These are phyloP conservation scores for Malurus leucopterus DNA, from an alignment of 2,797 vertebrate species.

Conservation along the genomic window DNA sequence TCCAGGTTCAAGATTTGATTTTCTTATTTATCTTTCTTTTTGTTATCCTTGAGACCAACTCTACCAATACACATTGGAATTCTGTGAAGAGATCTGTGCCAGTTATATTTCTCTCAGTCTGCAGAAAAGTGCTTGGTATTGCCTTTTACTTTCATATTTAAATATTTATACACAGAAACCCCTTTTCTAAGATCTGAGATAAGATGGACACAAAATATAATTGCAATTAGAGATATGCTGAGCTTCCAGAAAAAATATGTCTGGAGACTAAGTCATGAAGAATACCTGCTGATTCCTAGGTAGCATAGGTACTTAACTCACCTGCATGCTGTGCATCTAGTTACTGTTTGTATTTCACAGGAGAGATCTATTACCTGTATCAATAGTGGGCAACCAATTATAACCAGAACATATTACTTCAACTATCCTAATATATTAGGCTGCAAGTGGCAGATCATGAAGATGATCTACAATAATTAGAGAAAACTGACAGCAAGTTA, in stretches of 20 bases:
- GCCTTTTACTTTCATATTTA: conserved; percentile 42
- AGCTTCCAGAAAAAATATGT: conserved; percentile 65
- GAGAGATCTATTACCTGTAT: conserved; percentile 67
- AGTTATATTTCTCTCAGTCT: background rate
- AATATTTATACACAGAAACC: conserved; percentile 51
- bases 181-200: conserved; percentile 52
- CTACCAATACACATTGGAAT: background rate
- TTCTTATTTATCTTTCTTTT: background rate
- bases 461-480: conserved; percentile 64
- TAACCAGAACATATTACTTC: conserved; percentile 51
- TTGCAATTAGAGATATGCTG: conserved; percentile 73
- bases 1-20: conserved; percentile 10
- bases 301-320: conserved; percentile 68
- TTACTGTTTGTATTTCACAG: conserved; percentile 69
- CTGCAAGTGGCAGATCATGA: conserved; percentile 47
- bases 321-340: conserved; percentile 66
- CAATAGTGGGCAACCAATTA: conserved; percentile 68
- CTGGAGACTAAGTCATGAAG: conserved; percentile 62
- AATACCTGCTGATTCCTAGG: conserved; percentile 69
- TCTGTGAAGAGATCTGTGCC: background rate
- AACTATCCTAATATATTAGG: conserved; percentile 49
- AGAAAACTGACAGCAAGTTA: conserved; percentile 33
- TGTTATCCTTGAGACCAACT: background rate
- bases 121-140: conserved; percentile 17
- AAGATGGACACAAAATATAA: conserved; percentile 70